These are phyloP conservation scores for Cervus canadensis DNA, from an alignment of 2,113 vertebrate genomes.

Conservation along the genomic window DNA sequence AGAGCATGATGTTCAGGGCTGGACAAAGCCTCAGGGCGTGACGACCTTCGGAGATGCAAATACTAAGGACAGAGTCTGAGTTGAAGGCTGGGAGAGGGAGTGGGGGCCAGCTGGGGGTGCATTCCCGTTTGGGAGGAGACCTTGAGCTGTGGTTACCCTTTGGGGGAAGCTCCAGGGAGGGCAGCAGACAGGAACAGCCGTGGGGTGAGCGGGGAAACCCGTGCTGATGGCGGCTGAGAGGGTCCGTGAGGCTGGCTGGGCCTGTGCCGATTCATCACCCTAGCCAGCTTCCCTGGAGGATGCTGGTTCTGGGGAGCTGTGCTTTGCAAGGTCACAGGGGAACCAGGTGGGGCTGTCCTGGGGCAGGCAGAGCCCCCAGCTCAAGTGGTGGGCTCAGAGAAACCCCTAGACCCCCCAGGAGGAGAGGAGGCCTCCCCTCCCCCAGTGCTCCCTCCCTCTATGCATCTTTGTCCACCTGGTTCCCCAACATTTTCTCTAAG, in stretches of 20 bases:
- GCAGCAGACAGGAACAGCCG: background rate
- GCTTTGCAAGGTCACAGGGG: no score
- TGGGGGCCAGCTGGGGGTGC: accelerated
- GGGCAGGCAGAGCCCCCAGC: background rate
- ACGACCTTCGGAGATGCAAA: accelerated
- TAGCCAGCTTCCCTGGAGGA: background rate
- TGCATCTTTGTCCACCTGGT: background rate
- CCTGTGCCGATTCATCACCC: background rate
- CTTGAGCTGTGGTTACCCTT: background rate
- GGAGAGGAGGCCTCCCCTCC: background rate
- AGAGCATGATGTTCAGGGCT: background rate
- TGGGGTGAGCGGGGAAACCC: accelerated
- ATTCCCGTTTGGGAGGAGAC: background rate
- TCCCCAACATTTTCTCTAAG: background rate
- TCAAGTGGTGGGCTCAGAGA: background rate
- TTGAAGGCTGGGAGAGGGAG: background rate
- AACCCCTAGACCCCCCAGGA: background rate
- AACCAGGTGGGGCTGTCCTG: background rate
- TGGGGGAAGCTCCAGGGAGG: background rate
- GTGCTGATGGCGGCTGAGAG: accelerated
- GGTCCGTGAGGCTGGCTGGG: accelerated
- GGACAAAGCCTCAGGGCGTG: background rate
- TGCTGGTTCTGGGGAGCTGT: background rate
- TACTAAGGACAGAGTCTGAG: accelerated
- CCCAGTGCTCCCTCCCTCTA: background rate